Conservation (phyloP, 1,140 invertebrate species). For the Ceratina calcarata region DNA sequence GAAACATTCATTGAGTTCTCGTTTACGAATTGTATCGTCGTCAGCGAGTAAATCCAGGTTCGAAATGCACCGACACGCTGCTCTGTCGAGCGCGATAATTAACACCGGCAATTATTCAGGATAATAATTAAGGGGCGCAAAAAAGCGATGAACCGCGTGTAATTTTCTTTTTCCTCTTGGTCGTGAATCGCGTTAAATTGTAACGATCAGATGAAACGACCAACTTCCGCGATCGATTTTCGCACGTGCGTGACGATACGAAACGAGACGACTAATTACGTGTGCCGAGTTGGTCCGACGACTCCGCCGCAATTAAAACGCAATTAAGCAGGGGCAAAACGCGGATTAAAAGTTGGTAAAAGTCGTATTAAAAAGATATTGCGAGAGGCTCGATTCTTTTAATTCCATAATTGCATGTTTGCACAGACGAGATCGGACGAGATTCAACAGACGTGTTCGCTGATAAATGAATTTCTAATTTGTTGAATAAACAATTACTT, state of each 20-base stretch:
- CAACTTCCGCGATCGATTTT: slow-evolving; percentile 11
- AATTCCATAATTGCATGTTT: too few species aligned
- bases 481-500: slow-evolving; percentile 2
- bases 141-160: neutral
- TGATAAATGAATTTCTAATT: slow-evolving; percentile 13
- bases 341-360: neutral
- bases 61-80: slow-evolving; percentile 6
- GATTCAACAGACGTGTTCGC: neutral
- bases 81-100: slow-evolving; percentile 34
- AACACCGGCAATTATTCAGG: slow-evolving; percentile 30
- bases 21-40: slow-evolving; percentile 1
- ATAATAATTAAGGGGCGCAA: neutral
- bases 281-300: neutral
- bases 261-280: slow-evolving; percentile 1
- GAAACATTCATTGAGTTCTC: too few species aligned
- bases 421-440: too few species aligned
- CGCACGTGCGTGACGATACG: neutral
- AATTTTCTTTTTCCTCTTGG: neutral
- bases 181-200: neutral
- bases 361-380: slow-evolving; percentile 8
- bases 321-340: neutral
- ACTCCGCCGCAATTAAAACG: neutral
- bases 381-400: too few species aligned
- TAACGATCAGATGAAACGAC: neutral
- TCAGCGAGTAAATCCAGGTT: neutral